A percentile compares a stretch with the other conserved stretches of the same genome.
Evolutionary conservation across 2,888 invertebrate genomes (phyloP).

Genomic region (Eupelmus urozonus): DNA sequence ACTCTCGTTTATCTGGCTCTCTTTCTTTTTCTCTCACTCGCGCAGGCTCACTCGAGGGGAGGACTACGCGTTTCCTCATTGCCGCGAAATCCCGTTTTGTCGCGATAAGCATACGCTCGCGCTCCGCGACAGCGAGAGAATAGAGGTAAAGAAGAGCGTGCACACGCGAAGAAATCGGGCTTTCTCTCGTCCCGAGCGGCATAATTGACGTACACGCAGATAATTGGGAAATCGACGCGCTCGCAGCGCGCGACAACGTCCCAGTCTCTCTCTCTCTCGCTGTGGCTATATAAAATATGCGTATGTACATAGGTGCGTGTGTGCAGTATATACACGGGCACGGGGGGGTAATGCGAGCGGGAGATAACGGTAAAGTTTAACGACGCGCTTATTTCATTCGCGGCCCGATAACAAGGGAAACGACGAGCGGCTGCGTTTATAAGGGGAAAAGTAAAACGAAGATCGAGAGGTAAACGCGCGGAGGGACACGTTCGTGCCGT

Average conservation of each 20-base stretch:
- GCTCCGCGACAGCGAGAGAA: constrained; percentile 64
- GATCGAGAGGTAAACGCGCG: neutral
- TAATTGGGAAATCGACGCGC: constrained; percentile 69
- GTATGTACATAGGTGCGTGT: neutral
- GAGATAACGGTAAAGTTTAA: constrained; percentile 62
- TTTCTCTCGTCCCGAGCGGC: neutral
- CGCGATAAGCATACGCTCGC: constrained; percentile 64
- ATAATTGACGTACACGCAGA: constrained; percentile 61
- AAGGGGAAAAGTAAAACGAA: neutral
- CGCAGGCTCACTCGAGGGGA: constrained; percentile 33
- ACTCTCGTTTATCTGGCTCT: constrained; percentile 35
- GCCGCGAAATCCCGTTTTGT: constrained; percentile 61
- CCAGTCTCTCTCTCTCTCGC: neutral
- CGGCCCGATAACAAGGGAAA: constrained; percentile 56
- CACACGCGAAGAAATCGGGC: constrained; percentile 54
- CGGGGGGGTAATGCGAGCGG: constrained; percentile 9
- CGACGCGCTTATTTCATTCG: constrained; percentile 57
- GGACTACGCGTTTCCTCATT: constrained; percentile 72
- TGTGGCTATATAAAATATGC: neutral
- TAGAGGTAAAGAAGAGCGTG: constrained; percentile 16
- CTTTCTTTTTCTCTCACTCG: constrained; percentile 3
- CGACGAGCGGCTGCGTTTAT: neutral
- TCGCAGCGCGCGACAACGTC: neutral
- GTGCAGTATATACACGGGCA: neutral
- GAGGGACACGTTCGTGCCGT: neutral